phyloP scores from a whole-genome alignment of 2,113 vertebrate species.

The Chaetorhynchus papuensis region DNA sequence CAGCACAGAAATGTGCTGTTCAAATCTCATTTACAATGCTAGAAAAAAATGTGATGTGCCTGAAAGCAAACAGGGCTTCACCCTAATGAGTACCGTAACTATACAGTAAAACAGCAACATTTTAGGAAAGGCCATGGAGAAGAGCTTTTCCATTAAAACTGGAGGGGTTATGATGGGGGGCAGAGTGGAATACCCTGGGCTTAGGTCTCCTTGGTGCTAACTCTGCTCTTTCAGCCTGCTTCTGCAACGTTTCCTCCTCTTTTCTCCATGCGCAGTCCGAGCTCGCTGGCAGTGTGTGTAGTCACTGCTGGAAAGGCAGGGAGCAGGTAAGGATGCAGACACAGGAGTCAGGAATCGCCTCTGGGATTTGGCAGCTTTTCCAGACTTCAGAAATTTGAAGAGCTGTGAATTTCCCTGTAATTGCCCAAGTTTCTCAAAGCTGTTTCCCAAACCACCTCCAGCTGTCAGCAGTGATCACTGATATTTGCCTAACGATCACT shows the following conservation, averaged over 20 bases:
- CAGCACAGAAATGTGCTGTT: not conserved
- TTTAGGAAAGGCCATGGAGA: not conserved
- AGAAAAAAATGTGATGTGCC: not conserved
- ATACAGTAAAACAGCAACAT: rapidly evolving
- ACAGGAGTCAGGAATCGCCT: not conserved
- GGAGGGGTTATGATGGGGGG: not conserved
- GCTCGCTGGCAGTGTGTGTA: not conserved
- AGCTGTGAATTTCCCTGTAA: not conserved
- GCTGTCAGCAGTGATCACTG: not conserved
- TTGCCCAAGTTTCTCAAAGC: not conserved
- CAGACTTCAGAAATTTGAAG: not conserved
- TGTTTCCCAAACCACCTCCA: not conserved
- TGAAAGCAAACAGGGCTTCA: not conserved
- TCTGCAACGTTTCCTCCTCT: slow-evolving; percentile 16
- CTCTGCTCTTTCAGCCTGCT: slow-evolving; percentile 48
- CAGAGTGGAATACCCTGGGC: not conserved
- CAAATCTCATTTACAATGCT: not conserved
- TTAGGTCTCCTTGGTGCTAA: not conserved
- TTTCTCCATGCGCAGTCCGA: not conserved
- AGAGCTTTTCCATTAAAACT: not conserved
- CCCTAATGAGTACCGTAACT: not conserved
- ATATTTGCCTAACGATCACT: not conserved
- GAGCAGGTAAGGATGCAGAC: not conserved
- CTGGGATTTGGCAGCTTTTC: not conserved
- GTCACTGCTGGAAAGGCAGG: not conserved